Conservation (phyloP, 2,113 vertebrate genomes). For the Lepisosteus osseus region DNA sequence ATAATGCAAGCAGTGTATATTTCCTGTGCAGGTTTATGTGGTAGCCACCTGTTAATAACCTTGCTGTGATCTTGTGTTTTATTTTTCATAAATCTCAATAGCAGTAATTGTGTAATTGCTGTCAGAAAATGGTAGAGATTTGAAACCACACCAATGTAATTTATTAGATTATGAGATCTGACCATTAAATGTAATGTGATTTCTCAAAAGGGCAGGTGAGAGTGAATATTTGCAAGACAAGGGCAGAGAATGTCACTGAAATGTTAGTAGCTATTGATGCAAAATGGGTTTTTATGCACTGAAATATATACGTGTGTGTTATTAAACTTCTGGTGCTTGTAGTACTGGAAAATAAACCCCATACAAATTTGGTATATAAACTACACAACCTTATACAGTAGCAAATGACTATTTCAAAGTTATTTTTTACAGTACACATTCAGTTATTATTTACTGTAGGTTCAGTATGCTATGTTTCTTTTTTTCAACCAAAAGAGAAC, state of each 20-base stretch:
- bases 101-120: conserved; percentile 54
- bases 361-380: too few relatives aligned
- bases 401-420: too few relatives aligned
- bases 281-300: not conserved
- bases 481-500: too few relatives aligned
- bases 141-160: conserved; percentile 33
- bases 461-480: too few relatives aligned
- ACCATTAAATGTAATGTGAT: conserved; percentile 48
- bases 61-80: not conserved
- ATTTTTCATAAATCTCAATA: conserved; percentile 41
- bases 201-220: conserved; percentile 34
- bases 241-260: not conserved
- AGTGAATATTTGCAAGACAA: not conserved
- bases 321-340: too few relatives aligned
- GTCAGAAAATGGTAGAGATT: conserved; percentile 29
- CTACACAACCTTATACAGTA: too few relatives aligned
- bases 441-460: too few relatives aligned
- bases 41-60: conserved; percentile 6
- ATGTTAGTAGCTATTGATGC: not conserved
- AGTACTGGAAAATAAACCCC: too few relatives aligned
- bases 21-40: not conserved
- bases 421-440: too few relatives aligned
- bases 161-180: conserved; percentile 41
- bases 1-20: too few relatives aligned
- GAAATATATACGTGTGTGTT: too few relatives aligned